Evolutionary conservation across 2,113 vertebrate species (phyloP).

Genomic region (Xenopus borealis): DNA sequence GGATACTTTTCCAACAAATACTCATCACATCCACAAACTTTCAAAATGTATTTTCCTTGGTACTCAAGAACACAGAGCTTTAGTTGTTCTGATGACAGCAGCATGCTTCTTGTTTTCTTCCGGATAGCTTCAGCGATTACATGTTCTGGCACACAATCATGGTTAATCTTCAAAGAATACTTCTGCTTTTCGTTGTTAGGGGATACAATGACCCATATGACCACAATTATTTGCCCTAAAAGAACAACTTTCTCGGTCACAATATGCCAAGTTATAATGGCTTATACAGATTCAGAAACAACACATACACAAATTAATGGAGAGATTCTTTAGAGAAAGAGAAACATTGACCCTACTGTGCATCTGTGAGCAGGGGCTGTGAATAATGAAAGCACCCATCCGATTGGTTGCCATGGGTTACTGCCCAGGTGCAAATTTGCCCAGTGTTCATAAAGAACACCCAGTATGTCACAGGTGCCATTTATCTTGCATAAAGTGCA

Average conservation of each 20-base stretch:
- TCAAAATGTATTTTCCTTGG: slow-evolving; percentile 97
- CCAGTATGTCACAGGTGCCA: too few relatives aligned
- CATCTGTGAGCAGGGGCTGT: too few relatives aligned
- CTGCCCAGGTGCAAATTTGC: too few relatives aligned
- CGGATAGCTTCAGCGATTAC: slow-evolving; percentile 97
- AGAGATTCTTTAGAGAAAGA: too few relatives aligned
- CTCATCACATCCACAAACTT: slow-evolving; percentile 97
- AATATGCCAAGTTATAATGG: too few relatives aligned
- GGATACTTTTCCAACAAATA: slow-evolving; percentile 96
- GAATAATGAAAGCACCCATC: too few relatives aligned
- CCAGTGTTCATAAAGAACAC: too few relatives aligned
- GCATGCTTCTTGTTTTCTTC: slow-evolving; percentile 96
- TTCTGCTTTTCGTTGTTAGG: slow-evolving; percentile 98
- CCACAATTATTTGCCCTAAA: slow-evolving; percentile 96
- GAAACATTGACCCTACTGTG: too few relatives aligned
- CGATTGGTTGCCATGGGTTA: too few relatives aligned
- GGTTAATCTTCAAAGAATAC: slow-evolving; percentile 96
- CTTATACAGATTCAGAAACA: too few relatives aligned
- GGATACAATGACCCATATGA: slow-evolving; percentile 98
- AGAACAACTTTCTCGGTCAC: neutral
- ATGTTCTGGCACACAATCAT: slow-evolving; percentile 95
- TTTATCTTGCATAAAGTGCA: too few relatives aligned
- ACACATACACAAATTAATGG: too few relatives aligned
- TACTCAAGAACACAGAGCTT: slow-evolving; percentile 98
- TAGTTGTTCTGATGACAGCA: slow-evolving; percentile 89